Evolutionary conservation across 2,113 vertebrate genomes (phyloP), one percentile per base, ranked within the genome.

Genomic region (Microcebus lehilahytsara): DNA sequence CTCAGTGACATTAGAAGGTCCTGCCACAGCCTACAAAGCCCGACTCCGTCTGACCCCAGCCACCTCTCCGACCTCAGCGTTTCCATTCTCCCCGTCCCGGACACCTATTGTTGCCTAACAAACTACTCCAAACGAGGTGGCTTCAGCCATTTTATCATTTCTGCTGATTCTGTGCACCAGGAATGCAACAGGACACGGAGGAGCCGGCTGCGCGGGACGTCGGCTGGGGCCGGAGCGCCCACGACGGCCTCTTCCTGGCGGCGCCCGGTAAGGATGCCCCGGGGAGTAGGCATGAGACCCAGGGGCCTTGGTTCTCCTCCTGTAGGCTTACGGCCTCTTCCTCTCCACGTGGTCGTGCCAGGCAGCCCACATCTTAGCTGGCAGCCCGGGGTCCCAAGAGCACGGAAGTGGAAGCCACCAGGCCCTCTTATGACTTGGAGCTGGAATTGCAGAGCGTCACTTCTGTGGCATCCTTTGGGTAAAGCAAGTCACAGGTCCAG

Each of bases 171-270:
- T 30, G 53, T 32, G 51, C 42, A 2, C 37, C 16, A 16, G 71
- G 83, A 49, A 30, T 32, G 56, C 32, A 17, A 25, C 25, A 60
- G 88, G 64, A 66, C 25, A 2, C 5, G 2, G 74, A 77, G 86
- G 66, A 69, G 23, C 23, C 3, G 1, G 32, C 42, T 6, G 66
- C 7, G 0, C 19, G 56, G 49, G 77, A 3, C 2, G 5, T 53
- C 87, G 83, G 46, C 85, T 74, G 62, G 75, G 78, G 37, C 71
- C 32, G 2, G n/a, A 71, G 60, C 14, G 2, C 25, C 67, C 60
- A 37, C 4, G 9, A 9, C 14, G 17, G 22, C 46, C 51, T 74
- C 37, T 66, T 49, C 19, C 3, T 1, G 32, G 67, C 0, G 0
- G 7, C 14, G 19, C 51, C 58, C 2, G 19, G 23, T 4, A 2